Percentiles rank a stretch among this genome's conserved stretches.
These are phyloP conservation scores for Spinus olivaceus DNA, from an alignment of 2,797 vertebrate genomes.

Conservation along the genomic window DNA sequence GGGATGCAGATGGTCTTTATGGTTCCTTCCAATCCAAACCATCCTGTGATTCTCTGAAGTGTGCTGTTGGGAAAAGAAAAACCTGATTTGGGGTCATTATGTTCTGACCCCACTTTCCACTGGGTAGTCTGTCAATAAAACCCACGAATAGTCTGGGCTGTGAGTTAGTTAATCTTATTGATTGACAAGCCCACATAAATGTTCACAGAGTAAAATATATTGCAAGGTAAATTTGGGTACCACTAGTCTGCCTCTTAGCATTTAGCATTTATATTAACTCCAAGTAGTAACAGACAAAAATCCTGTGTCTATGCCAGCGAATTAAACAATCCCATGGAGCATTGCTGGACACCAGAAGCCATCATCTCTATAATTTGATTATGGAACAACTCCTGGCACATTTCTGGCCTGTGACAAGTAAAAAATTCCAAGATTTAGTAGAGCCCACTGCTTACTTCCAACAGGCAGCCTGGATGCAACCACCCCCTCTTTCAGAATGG, in stretches of 20 bases:
- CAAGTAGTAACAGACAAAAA: not conserved
- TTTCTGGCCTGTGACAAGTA: not conserved
- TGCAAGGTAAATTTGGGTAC: not conserved
- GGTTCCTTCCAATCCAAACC: not conserved
- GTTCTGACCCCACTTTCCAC: not conserved
- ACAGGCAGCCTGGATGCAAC: not conserved
- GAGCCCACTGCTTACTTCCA: not conserved
- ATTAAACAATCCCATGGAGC: not conserved
- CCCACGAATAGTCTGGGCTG: not conserved
- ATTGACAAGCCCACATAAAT: not conserved
- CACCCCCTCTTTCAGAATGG: not conserved
- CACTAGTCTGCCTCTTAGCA: not conserved
- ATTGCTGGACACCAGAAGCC: not conserved
- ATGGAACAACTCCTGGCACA: not conserved
- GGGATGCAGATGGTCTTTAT: not conserved
- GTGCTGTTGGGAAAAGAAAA: not conserved
- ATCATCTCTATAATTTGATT: not conserved
- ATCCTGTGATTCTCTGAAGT: not conserved
- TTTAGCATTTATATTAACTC: not conserved
- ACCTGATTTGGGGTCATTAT: not conserved
- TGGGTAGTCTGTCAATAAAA: not conserved
- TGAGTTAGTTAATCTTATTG: not conserved
- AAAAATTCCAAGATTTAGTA: not conserved
- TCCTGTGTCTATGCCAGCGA: not conserved
- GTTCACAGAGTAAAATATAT: not conserved